Base-by-base conservation (phyloP, 1,140 invertebrate genomes). In the Bombyx mandarina region DNA sequence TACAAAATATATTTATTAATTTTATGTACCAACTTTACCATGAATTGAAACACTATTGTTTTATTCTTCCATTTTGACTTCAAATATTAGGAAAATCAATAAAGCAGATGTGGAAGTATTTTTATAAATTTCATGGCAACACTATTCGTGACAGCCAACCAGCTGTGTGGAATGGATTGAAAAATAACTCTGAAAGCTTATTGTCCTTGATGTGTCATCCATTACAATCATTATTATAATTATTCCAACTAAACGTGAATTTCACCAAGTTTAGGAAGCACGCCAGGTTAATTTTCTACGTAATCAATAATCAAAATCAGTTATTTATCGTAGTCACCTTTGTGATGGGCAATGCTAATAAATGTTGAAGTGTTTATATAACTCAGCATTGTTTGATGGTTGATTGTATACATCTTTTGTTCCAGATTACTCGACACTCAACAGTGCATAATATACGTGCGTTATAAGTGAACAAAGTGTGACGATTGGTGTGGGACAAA, bases 201-300 rank as follows among this genome's bases (percentile, higher is more conserved):
- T 59, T 74, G 80, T 83, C 79, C 81, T 85, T 85, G 83, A 82
- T 85, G 81, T 86, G 82, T 86, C 83, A 84, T 81, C 79, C 68
- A 75, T 79, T 75, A 62, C 71, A 70, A 74, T 84, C 77, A 72
- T 79, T 83, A 77, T 62, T 69, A 35, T 35, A 35, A 35, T 35
- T 35, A 35, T 35, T 35, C 26, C 26, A 35, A 63, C 47, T 62
- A 77, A 82, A 79, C 77, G 77, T 84, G 75, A 6, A 49, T 49
- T 56, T 69, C 74, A 57, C 68, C 2, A 35, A 35, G 26, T 35
- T 35, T 1, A 35, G 26, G 26, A 35, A 35, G 1, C 26, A 35
- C 26, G 26, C 26, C 26, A 35, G 26, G 26, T 35, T 35, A 35
- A 35, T 35, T 3, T 35, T 35, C 2, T 35, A 35, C 2, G 26